Conservation (phyloP, 2,113 vertebrate species). For the Prionailurus bengalensis region DNA sequence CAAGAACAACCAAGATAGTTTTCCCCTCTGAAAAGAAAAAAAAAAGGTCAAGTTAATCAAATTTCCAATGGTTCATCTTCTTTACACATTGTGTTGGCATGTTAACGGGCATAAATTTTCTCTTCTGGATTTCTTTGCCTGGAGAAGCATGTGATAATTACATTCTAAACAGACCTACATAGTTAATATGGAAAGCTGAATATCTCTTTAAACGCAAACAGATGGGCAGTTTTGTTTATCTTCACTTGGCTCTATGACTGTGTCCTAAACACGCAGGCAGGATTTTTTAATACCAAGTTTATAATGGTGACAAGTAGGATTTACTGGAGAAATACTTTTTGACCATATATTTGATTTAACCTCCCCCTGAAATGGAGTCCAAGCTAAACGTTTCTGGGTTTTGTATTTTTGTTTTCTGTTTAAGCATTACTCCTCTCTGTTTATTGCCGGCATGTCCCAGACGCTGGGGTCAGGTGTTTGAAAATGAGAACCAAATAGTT, state of each 20-base stretch:
- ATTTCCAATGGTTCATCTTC: conserved; percentile 71
- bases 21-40: conserved; percentile 65
- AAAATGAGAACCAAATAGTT: conserved; percentile 13
- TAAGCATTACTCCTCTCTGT: conserved; percentile 50
- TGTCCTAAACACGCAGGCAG: conserved; percentile 68
- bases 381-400: conserved; percentile 80
- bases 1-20: conserved; percentile 29
- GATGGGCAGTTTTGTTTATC: conserved; percentile 81
- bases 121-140: conserved; percentile 69
- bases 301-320: conserved; percentile 83
- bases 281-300: conserved; percentile 85
- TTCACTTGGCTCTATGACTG: conserved; percentile 80
- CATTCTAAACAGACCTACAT: conserved; percentile 76
- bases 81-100: conserved; percentile 19
- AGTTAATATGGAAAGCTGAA: conserved; percentile 85
- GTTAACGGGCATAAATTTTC: conserved; percentile 65
- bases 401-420: conserved; percentile 72
- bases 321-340: conserved; percentile 85
- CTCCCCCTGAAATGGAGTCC: conserved; percentile 79
- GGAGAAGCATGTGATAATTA: conserved; percentile 70
- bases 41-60: conserved; percentile 41
- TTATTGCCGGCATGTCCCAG: neutral
- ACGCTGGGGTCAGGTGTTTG: conserved; percentile 3
- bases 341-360: conserved; percentile 85
- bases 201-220: conserved; percentile 85